Percentiles rank a stretch among this genome's conserved stretches.
phyloP scores from a whole-genome alignment of 2,797 vertebrate genomes.

The Cheirogaleus major region DNA sequence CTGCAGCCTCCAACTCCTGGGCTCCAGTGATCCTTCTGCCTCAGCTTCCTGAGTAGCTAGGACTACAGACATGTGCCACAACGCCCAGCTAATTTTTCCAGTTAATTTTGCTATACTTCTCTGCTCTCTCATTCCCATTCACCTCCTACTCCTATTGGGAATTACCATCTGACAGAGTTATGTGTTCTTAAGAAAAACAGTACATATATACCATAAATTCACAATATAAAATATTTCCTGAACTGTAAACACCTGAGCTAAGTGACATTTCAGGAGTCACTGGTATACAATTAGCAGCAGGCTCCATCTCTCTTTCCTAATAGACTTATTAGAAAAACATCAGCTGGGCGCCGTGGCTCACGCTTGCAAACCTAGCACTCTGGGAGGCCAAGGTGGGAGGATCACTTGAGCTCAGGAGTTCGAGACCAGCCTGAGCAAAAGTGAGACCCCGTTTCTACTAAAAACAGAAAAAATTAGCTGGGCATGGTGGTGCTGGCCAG shows the following conservation, averaged over 20 bases:
- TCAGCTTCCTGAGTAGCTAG: neutral
- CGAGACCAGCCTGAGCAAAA: too few species aligned
- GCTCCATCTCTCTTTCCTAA: neutral
- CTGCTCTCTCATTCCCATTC: neutral
- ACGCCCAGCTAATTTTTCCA: neutral
- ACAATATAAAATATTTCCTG: neutral
- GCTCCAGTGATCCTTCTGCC: too few species aligned
- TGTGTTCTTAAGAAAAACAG: neutral
- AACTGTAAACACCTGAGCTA: neutral
- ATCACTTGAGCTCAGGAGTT: too few species aligned
- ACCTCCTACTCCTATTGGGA: neutral
- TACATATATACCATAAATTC: conserved; percentile 9
- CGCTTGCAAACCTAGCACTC: too few species aligned
- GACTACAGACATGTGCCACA: neutral
- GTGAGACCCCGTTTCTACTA: too few species aligned
- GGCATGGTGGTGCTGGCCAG: too few species aligned
- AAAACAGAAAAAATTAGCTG: too few species aligned
- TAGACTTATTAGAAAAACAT: neutral
- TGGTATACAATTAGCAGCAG: neutral
- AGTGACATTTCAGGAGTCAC: neutral
- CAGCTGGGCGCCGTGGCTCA: too few species aligned
- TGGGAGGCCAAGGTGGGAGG: too few species aligned
- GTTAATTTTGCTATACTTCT: conserved; percentile 2
- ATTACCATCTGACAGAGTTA: neutral
- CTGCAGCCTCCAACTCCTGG: too few species aligned